These are phyloP conservation scores for Digitonthophagus gazella DNA, from an alignment of 2,888 invertebrate species.

Conservation along the genomic window DNA sequence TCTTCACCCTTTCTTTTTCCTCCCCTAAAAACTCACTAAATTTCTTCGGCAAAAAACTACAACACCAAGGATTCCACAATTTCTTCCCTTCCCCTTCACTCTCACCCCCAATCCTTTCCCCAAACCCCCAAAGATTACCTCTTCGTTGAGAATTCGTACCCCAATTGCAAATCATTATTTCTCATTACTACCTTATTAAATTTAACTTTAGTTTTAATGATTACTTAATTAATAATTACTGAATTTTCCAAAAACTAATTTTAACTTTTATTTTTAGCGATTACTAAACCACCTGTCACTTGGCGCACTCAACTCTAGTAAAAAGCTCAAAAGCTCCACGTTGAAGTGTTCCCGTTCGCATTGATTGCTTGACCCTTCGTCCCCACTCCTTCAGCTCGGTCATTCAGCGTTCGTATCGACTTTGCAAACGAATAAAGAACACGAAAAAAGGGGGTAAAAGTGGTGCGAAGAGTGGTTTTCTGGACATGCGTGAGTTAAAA, in stretches of 20 bases:
- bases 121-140: constrained; percentile 20
- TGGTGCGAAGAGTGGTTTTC: background rate
- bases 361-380: constrained; percentile 37
- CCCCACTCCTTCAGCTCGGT: constrained; percentile 16
- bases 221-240: too few species aligned
- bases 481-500: constrained; percentile 12
- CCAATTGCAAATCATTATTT: constrained; percentile 4
- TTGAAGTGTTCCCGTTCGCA: constrained; percentile 30
- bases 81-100: constrained; percentile 26
- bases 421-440: constrained; percentile 13
- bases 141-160: background rate
- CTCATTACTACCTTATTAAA: background rate
- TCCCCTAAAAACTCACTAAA: constrained; percentile 30
- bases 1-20: constrained; percentile 27
- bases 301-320: constrained; percentile 21
- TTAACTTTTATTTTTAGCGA: too few species aligned
- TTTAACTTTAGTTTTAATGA: too few species aligned
- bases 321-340: constrained; percentile 22
- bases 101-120: constrained; percentile 20
- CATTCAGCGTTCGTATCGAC: constrained; percentile 28
- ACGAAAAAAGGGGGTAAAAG: background rate
- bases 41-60: constrained; percentile 34
- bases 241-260: too few species aligned
- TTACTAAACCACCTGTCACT: constrained; percentile 1
- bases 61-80: constrained; percentile 32